These are phyloP conservation scores for Cacatua alba DNA, from an alignment of 2,113 vertebrate genomes.

Conservation along the genomic window DNA sequence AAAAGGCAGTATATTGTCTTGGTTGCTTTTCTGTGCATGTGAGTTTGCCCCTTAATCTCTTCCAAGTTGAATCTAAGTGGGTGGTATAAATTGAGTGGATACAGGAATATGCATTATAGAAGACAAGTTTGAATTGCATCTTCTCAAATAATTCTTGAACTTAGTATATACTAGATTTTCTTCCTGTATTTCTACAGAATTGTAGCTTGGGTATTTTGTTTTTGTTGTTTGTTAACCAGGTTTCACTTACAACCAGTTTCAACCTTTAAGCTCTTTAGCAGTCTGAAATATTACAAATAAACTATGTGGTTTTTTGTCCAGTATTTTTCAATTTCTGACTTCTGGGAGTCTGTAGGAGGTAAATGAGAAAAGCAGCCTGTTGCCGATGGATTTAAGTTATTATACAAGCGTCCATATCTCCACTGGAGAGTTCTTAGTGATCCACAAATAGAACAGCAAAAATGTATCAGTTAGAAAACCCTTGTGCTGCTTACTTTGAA, in stretches of 20 bases:
- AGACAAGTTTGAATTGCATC: not conserved
- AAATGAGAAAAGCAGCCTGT: not conserved
- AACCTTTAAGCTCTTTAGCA: not conserved
- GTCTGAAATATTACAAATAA: not conserved
- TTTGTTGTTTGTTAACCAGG: not conserved
- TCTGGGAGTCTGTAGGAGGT: not conserved
- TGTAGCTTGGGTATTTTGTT: not conserved
- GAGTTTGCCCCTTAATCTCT: not conserved
- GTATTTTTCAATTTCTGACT: not conserved
- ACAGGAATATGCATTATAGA: not conserved
- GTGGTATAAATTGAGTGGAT: not conserved
- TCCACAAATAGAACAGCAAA: not conserved
- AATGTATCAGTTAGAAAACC: not conserved
- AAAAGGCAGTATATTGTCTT: not conserved
- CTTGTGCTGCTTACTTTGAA: not conserved
- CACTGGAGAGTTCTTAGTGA: not conserved
- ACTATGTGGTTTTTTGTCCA: not conserved
- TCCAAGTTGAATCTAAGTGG: not conserved
- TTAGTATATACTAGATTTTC: not conserved
- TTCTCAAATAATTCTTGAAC: not conserved
- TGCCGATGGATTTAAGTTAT: not conserved
- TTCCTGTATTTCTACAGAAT: not conserved
- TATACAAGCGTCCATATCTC: not conserved
- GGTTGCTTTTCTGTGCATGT: not conserved
- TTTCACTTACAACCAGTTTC: not conserved